Conservation (phyloP, 2,113 vertebrate genomes). For the Gallinago paraguaiae region DNA sequence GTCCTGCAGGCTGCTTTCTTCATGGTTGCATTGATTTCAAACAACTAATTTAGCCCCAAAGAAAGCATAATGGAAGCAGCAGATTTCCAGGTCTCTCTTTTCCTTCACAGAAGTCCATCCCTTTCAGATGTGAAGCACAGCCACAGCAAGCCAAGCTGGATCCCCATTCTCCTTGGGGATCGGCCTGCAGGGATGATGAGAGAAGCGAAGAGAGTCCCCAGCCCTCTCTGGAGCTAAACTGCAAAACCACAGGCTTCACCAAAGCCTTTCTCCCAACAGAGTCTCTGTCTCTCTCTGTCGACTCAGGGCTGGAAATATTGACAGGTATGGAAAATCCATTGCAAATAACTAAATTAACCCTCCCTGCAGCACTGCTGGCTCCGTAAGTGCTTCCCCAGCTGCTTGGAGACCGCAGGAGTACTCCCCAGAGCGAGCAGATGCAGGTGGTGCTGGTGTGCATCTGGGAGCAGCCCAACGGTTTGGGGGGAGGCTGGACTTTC, state of each 20-base stretch:
- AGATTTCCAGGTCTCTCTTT: background rate
- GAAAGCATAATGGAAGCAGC: background rate
- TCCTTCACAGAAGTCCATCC: background rate
- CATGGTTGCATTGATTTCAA: background rate
- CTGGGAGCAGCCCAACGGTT: background rate
- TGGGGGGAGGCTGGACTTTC: background rate
- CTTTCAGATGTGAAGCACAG: background rate
- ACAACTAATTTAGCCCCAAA: background rate
- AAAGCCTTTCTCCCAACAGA: background rate
- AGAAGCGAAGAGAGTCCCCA: background rate
- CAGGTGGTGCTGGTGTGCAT: background rate
- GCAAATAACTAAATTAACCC: background rate
- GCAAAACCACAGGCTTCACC: background rate
- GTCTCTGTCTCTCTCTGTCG: background rate
- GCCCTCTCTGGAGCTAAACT: background rate
- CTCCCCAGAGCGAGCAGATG: background rate
- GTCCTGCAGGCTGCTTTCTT: background rate
- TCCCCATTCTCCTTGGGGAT: background rate
- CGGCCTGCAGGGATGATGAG: background rate
- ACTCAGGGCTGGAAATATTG: background rate
- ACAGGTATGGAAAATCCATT: conserved; percentile 27
- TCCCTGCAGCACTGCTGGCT: background rate
- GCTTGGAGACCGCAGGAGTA: background rate
- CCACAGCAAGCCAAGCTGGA: background rate
- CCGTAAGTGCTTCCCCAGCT: background rate